Conservation (phyloP, 2,113 vertebrate genomes). For the Oxyura jamaicensis region DNA sequence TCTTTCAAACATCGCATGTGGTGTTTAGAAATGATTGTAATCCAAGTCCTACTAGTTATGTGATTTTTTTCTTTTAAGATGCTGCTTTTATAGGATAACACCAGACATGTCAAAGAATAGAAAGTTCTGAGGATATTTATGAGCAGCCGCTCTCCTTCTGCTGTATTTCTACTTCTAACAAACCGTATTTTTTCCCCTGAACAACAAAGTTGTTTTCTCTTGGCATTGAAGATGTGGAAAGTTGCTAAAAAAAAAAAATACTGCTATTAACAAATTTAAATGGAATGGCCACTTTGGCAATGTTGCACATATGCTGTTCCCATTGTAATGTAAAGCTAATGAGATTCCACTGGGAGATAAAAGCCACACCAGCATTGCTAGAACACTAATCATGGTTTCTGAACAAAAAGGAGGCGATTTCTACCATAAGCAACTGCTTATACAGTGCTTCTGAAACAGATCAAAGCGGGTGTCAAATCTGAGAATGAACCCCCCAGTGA, state of each 20-base stretch:
- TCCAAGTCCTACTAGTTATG: background rate
- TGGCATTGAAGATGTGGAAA: conserved; percentile 60
- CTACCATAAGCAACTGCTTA: background rate
- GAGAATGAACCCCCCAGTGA: background rate
- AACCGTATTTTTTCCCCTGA: background rate
- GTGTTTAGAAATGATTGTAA: background rate
- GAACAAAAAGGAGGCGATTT: background rate
- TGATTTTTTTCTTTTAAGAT: background rate
- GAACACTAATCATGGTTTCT: conserved; percentile 66
- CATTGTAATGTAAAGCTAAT: conserved; percentile 79
- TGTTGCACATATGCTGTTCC: conserved; percentile 73
- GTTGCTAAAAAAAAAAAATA: conserved; percentile 26
- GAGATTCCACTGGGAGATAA: conserved; percentile 79
- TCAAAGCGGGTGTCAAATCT: conserved; percentile 31
- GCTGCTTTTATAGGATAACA: background rate
- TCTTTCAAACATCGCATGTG: background rate
- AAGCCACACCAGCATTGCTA: conserved; percentile 61
- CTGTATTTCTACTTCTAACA: conserved; percentile 45
- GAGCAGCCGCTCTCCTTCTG: conserved; percentile 29
- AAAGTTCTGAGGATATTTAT: conserved; percentile 22
- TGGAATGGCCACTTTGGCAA: conserved; percentile 70
- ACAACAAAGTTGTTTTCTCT: conserved; percentile 69
- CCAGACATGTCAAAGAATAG: background rate
- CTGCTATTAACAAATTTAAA: conserved; percentile 81
- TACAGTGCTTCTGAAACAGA: background rate